Evolutionary conservation across 1,140 invertebrate genomes (phyloP).

Genomic region (Rhysida immarginata): DNA sequence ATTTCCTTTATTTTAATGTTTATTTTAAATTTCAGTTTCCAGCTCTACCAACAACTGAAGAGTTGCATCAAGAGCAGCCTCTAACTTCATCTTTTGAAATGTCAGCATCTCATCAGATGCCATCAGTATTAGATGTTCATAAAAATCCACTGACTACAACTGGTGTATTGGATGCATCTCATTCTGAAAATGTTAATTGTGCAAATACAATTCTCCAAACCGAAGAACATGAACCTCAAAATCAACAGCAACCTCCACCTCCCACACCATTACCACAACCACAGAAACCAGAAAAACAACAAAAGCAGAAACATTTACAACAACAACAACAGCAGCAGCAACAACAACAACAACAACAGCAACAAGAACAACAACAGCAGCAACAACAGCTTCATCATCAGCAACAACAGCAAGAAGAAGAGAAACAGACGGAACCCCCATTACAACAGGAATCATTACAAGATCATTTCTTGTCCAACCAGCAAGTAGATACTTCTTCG

Average conservation of each 20-base stretch:
- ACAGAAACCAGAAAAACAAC: not conserved
- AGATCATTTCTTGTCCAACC: not conserved
- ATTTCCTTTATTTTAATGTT: no score
- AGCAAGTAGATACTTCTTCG: not conserved
- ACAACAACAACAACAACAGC: conserved; percentile 1
- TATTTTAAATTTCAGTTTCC: no score
- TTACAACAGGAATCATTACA: not conserved
- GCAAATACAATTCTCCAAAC: no score
- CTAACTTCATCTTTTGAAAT: no score
- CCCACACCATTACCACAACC: not conserved
- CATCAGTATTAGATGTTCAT: no score
- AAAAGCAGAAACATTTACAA: not conserved
- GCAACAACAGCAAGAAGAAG: not conserved
- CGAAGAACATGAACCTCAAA: not conserved
- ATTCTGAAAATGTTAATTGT: no score
- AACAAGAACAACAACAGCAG: not conserved
- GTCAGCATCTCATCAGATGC: no score
- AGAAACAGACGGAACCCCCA: no score
- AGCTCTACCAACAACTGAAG: no score
- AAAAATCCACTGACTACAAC: no score
- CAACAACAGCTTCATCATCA: not conserved
- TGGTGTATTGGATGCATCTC: no score
- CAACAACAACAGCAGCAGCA: not conserved
- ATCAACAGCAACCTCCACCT: not conserved
- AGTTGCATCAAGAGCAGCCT: no score